phyloP scores from a whole-genome alignment of 2,888 invertebrate genomes.

The Sericinus montela region DNA sequence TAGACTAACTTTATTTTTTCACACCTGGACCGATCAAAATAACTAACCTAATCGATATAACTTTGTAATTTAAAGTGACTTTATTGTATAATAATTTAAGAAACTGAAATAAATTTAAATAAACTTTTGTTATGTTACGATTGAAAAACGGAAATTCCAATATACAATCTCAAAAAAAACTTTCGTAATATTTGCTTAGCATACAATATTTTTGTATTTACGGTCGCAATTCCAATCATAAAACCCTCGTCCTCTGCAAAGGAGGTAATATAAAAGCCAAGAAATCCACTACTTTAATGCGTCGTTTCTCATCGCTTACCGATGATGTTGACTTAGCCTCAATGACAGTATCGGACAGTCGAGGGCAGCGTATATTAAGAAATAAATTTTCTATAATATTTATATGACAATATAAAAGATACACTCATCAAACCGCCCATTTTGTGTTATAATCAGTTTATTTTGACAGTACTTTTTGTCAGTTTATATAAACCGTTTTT shows the following conservation, averaged over 20 bases:
- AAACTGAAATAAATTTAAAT: no score
- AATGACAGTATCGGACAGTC: conserved; percentile 38
- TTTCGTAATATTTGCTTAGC: conserved; percentile 31
- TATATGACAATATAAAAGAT: conserved; percentile 2
- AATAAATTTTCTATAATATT: conserved; percentile 17
- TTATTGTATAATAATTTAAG: no score
- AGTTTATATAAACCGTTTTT: no score
- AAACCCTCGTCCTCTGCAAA: conserved; percentile 35
- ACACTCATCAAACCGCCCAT: neutral
- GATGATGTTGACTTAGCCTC: conserved; percentile 56
- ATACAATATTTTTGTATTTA: conserved; percentile 41
- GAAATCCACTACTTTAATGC: conserved; percentile 64
- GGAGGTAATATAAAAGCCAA: conserved; percentile 54
- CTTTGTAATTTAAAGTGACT: no score
- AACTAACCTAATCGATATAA: no score
- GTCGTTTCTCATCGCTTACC: conserved; percentile 63
- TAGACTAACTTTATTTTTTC: no score
- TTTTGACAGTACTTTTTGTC: neutral
- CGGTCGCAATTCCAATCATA: conserved; percentile 36
- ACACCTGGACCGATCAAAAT: no score
- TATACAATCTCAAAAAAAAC: conserved; percentile 4
- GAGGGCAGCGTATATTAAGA: conserved; percentile 22
- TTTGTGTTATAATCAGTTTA: neutral
- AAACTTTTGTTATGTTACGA: neutral
- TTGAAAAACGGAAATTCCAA: conserved; percentile 16